Conservation (phyloP, 2,888 invertebrate species). For the Cordilura impudica region DNA sequence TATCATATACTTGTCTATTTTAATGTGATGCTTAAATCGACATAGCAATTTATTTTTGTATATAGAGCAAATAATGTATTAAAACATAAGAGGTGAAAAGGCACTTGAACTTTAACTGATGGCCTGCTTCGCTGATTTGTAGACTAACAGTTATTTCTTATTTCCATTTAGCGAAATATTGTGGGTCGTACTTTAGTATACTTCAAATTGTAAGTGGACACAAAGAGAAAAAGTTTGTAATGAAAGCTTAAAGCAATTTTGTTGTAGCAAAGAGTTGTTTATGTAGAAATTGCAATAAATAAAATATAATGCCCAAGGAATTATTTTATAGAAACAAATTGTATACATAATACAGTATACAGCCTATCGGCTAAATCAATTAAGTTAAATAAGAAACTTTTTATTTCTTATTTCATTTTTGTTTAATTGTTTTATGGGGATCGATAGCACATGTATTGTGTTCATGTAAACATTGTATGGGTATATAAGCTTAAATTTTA, state of each 20-base stretch:
- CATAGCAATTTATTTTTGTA: not conserved
- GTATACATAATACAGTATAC: no score
- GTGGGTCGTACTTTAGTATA: constrained; percentile 34
- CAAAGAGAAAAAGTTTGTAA: constrained; percentile 26
- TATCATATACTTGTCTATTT: not conserved
- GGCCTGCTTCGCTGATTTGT: constrained; percentile 57
- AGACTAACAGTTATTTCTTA: constrained; percentile 28
- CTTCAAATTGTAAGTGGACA: constrained; percentile 43
- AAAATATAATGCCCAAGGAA: not conserved
- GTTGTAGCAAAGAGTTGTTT: constrained; percentile 1
- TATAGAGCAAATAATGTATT: constrained; percentile 27
- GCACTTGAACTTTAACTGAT: constrained; percentile 62
- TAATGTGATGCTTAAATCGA: not conserved
- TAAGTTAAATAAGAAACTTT: no score
- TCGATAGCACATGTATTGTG: no score
- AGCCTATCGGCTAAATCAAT: no score
- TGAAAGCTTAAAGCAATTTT: not conserved
- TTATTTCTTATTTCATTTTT: no score
- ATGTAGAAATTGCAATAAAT: not conserved
- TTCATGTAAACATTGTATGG: no score
- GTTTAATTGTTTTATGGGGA: no score
- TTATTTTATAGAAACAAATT: no score
- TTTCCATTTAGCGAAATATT: constrained; percentile 17
- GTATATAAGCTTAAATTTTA: no score
- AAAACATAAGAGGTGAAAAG: constrained; percentile 37